Conservation (phyloP, 64 coral and sea anemone genomes). For the Hydrozoanthus tunicans region DNA sequence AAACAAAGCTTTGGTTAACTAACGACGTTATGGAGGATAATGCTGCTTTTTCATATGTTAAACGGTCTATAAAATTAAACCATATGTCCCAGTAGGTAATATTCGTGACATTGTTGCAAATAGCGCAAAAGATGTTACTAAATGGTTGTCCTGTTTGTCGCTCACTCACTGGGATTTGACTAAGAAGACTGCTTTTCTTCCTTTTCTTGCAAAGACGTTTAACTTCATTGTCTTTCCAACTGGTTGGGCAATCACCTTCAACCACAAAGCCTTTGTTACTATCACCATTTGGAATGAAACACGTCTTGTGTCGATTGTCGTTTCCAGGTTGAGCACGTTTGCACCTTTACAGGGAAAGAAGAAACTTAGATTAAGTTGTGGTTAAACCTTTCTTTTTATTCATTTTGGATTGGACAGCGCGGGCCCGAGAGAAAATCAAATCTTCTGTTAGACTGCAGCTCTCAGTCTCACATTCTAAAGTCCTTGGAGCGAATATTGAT, state of each 20-base stretch:
- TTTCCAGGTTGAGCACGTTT: not conserved
- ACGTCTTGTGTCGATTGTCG: not conserved
- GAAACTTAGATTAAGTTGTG: no score
- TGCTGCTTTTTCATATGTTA: not conserved
- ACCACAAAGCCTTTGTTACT: not conserved
- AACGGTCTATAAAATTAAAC: not conserved
- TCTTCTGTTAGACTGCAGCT: no score
- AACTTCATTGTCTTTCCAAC: not conserved
- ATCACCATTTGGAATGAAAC: not conserved
- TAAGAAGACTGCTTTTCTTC: not conserved
- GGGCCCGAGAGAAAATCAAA: no score
- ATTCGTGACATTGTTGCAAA: constrained; percentile 5
- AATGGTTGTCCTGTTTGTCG: not conserved
- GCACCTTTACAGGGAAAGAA: not conserved
- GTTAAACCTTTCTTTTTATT: no score
- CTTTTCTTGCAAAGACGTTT: not conserved
- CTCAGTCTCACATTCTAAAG: no score
- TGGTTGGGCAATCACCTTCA: not conserved
- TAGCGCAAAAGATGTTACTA: not conserved
- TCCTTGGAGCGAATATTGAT: no score
- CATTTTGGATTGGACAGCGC: no score
- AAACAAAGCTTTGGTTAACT: not conserved
- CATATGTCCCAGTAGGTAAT: not conserved
- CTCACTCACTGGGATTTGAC: not conserved
- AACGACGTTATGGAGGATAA: not conserved